Evolutionary conservation across 30 jellyfish, hydroid and myxozoan species (phyloP).

Genomic region (Aurelia coerulea): DNA sequence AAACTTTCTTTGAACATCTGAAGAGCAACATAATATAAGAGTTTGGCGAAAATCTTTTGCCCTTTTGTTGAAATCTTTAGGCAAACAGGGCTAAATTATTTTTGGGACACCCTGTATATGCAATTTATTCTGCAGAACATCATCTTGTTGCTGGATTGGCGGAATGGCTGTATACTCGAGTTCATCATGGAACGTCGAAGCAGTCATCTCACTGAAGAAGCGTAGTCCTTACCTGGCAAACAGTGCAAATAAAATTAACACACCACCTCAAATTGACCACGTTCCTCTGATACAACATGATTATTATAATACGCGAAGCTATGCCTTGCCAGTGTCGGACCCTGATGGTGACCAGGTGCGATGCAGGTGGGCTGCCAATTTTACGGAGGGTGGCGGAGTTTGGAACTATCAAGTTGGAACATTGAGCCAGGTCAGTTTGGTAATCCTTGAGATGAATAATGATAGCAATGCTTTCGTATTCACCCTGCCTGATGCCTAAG

Average conservation of each 20-base stretch:
- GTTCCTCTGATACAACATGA: constrained; percentile 14
- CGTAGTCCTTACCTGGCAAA: background rate
- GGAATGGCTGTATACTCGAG: constrained; percentile 20
- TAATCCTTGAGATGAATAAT: too few relatives aligned
- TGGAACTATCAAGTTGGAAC: constrained; percentile 22
- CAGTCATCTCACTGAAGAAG: constrained; percentile 16
- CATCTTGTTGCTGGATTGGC: constrained; percentile 61
- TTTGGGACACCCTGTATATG: too few relatives aligned
- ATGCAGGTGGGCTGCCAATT: constrained; percentile 61
- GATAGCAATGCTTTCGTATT: too few relatives aligned
- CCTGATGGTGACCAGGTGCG: constrained; percentile 33
- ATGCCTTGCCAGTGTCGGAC: constrained; percentile 17
- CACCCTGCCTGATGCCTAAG: too few relatives aligned
- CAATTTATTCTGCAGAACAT: constrained; percentile 2
- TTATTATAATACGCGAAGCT: background rate
- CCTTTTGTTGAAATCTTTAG: too few relatives aligned
- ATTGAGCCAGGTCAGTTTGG: background rate
- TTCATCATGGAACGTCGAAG: constrained; percentile 50
- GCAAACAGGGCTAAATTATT: too few relatives aligned
- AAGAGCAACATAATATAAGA: too few relatives aligned
- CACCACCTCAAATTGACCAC: constrained; percentile 51
- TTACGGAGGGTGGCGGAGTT: constrained; percentile 59
- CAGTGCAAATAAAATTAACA: constrained; percentile 2
- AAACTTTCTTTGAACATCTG: too few relatives aligned
- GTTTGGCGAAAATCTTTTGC: too few relatives aligned